These are phyloP conservation scores for Colinus virginianus DNA, from an alignment of 2,113 vertebrate species.

Conservation along the genomic window DNA sequence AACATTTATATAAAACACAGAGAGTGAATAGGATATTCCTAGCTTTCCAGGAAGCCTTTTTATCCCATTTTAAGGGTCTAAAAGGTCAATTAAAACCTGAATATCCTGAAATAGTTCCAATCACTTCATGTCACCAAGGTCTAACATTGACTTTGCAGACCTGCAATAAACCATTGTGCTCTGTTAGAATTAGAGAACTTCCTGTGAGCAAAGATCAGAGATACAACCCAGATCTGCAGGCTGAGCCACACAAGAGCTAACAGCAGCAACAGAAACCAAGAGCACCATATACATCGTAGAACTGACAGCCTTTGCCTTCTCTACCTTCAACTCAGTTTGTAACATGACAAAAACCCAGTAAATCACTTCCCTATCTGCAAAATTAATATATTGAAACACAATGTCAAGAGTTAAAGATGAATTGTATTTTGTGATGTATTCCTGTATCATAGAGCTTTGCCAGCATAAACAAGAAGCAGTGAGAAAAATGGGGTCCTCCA, in stretches of 20 bases:
- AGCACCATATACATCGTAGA: background rate
- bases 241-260: background rate
- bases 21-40: background rate
- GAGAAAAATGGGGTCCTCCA: background rate
- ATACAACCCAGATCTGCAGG: background rate
- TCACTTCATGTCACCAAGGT: background rate
- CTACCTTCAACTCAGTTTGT: background rate
- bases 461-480: background rate
- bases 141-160: background rate
- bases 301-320: background rate
- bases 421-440: background rate
- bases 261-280: fast-evolving
- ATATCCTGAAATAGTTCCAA: background rate
- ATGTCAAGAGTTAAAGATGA: background rate
- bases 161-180: background rate
- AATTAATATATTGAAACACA: fast-evolving
- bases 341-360: fast-evolving
- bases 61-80: background rate
- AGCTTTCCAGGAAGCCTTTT: background rate
- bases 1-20: background rate
- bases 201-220: background rate
- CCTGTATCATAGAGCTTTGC: background rate
- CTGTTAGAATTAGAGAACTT: background rate
- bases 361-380: background rate
- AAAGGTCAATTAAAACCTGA: background rate